phyloP scores from a whole-genome alignment of 2,113 vertebrate species.

The Onychorhynchus coronatus region DNA sequence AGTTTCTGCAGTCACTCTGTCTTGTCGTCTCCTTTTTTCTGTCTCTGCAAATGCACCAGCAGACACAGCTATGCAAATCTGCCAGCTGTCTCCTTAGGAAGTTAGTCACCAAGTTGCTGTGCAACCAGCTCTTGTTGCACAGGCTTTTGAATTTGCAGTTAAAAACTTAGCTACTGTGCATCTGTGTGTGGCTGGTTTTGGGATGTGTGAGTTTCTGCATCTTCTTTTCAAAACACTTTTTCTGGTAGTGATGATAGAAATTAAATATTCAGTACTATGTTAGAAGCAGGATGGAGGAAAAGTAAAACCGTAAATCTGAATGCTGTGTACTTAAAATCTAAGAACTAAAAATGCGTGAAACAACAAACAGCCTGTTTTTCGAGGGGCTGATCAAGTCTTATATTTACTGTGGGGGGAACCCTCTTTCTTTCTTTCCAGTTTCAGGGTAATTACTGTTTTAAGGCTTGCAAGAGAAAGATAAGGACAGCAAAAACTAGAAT shows the following conservation, averaged over 20 bases:
- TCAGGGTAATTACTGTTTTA: background rate
- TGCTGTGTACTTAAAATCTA: background rate
- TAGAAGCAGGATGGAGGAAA: background rate
- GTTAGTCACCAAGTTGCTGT: background rate
- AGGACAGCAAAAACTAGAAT: background rate
- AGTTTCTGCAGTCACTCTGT: accelerated
- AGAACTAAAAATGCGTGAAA: background rate
- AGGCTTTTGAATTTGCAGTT: background rate
- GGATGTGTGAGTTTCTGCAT: background rate
- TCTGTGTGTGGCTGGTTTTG: background rate
- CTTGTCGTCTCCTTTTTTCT: background rate
- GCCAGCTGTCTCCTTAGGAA: background rate
- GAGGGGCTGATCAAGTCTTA: background rate
- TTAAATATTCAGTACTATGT: background rate
- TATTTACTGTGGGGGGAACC: background rate
- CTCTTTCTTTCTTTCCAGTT: background rate
- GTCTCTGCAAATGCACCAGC: background rate
- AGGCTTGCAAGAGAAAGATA: slow-evolving; percentile 17
- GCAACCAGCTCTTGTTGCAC: background rate
- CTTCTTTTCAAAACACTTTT: background rate
- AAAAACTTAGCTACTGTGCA: background rate
- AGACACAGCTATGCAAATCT: background rate
- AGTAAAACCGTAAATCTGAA: background rate
- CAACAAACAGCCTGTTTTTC: background rate
- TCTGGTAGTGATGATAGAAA: background rate